Conservation (phyloP, 2,888 invertebrate species). For the Geophilus truncorum region DNA sequence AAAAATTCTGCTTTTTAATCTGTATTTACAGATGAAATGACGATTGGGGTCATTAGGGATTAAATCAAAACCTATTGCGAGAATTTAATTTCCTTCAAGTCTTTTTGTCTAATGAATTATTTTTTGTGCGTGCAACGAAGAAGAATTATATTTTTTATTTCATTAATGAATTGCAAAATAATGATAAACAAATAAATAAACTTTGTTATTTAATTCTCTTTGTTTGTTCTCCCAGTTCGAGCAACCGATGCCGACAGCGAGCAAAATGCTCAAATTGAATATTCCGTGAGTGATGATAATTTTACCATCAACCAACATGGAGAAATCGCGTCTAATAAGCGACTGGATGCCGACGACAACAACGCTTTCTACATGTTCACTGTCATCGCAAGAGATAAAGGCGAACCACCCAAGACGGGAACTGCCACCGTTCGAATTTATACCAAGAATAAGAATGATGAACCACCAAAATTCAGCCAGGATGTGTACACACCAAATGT, state of each 20-base stretch:
- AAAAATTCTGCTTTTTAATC: too few relatives aligned
- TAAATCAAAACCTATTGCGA: too few relatives aligned
- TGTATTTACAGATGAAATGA: too few relatives aligned
- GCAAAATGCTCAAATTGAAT: conserved; percentile 89
- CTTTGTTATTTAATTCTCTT: background rate
- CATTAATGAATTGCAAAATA: too few relatives aligned
- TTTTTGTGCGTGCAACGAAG: too few relatives aligned
- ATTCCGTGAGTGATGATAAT: conserved; percentile 85
- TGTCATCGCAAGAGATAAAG: conserved; percentile 91
- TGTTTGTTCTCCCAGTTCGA: conserved; percentile 56
- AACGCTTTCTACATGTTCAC: conserved; percentile 93
- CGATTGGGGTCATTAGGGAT: too few relatives aligned
- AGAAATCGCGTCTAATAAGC: conserved; percentile 85
- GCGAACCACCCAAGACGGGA: conserved; percentile 85
- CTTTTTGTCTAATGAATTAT: too few relatives aligned
- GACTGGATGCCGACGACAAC: conserved; percentile 91
- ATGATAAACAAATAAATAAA: too few relatives aligned
- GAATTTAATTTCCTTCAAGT: too few relatives aligned
- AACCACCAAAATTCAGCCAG: conserved; percentile 93
- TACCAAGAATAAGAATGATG: conserved; percentile 97
- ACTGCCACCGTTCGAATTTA: conserved; percentile 90
- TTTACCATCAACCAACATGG: conserved; percentile 91
- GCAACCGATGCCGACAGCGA: conserved; percentile 95
- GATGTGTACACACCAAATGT: conserved; percentile 95
- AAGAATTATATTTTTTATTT: too few relatives aligned